These are phyloP conservation scores for Meloe dianella DNA, from an alignment of 2,888 invertebrate species.

Conservation along the genomic window DNA sequence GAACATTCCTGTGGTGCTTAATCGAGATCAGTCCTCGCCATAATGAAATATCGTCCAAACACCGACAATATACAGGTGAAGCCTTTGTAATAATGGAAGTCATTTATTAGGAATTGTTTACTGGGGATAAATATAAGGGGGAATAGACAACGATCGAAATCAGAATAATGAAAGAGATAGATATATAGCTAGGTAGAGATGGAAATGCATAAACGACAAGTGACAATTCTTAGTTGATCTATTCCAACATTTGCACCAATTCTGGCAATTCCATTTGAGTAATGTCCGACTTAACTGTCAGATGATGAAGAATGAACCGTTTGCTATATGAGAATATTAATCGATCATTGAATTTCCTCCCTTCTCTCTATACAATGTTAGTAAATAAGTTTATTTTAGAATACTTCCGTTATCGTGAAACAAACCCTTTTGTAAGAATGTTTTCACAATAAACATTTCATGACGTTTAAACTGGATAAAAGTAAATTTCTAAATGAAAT, in stretches of 20 bases:
- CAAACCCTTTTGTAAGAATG: constrained; percentile 32
- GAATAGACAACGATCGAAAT: constrained; percentile 25
- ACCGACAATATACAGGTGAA: constrained; percentile 46
- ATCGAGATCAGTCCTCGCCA: constrained; percentile 48
- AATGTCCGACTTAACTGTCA: constrained; percentile 34
- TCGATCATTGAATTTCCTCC: constrained; percentile 34
- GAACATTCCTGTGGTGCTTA: constrained; percentile 53
- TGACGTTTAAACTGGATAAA: constrained; percentile 34
- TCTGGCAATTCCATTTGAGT: constrained; percentile 23
- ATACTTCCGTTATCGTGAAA: constrained; percentile 32
- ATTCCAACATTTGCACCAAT: neutral
- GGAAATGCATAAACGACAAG: constrained; percentile 26
- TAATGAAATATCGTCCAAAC: constrained; percentile 45
- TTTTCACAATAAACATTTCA: constrained; percentile 34
- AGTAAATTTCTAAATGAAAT: constrained; percentile 34
- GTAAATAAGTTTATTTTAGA: constrained; percentile 34
- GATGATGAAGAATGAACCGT: constrained; percentile 32
- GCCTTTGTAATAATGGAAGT: constrained; percentile 45
- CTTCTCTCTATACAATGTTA: constrained; percentile 13
- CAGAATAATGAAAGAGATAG: no score
- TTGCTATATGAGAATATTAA: constrained; percentile 31
- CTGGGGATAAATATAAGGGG: constrained; percentile 23
- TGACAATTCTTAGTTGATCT: constrained; percentile 25
- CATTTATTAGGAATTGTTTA: constrained; percentile 47
- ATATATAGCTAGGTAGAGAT: constrained; percentile 24